These are phyloP conservation scores for Nyctibius bracteatus DNA, from an alignment of 2,113 vertebrate species.

Conservation along the genomic window DNA sequence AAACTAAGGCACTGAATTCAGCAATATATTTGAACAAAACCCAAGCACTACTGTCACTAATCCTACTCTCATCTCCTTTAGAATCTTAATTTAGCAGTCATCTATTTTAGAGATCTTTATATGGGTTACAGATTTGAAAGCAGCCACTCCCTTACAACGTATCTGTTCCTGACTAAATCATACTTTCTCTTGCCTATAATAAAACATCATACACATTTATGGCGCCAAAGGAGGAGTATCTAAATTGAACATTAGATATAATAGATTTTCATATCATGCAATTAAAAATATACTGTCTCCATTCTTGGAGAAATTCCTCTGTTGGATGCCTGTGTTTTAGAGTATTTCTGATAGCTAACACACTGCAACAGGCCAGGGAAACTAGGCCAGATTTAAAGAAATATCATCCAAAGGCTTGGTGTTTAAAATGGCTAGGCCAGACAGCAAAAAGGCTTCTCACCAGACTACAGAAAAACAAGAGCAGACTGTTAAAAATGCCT, in stretches of 20 bases:
- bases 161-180: neutral
- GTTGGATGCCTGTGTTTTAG: neutral
- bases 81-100: neutral
- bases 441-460: neutral
- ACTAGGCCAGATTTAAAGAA: neutral
- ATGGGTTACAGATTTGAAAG: neutral
- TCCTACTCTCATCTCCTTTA: neutral
- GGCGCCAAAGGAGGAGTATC: neutral
- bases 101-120: neutral
- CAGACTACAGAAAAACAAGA: neutral
- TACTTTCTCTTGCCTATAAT: neutral
- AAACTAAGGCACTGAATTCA: conserved; percentile 48
- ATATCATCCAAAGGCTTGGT: neutral
- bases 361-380: neutral
- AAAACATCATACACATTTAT: neutral
- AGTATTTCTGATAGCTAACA: neutral
- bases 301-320: neutral
- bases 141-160: neutral
- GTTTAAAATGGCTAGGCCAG: neutral
- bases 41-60: neutral
- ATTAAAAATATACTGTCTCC: neutral
- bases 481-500: neutral
- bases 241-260: neutral
- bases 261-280: neutral
- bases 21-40: conserved; percentile 1